Base-by-base conservation (phyloP, 2,888 invertebrate genomes). In the Leucophenga montana region DNA sequence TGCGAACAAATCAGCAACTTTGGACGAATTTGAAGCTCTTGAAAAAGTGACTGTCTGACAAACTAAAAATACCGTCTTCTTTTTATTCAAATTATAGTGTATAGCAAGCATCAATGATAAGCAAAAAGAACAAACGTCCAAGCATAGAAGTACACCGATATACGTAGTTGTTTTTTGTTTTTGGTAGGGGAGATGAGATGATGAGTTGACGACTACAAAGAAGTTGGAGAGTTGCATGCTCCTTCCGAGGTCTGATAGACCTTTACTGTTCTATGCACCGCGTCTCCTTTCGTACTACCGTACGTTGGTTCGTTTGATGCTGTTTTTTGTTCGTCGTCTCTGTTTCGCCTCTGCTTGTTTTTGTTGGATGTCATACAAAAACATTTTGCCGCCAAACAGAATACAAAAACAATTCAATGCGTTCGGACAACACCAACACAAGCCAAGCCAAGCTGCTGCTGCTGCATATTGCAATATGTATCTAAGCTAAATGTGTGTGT, bases 381-480 rank as follows among this genome's bases (percentile, higher is more conserved):
- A 76, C 76, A 79, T 84, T 82, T 83, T 83, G 84, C 81, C 81
- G 82, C 83, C 84, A 84, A 82, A 84, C 78, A 74, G 83, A 83
- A 84, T 83, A 75, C 75, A 75, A 79, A 79, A 75, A 73, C 73
- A 39, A 39, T 39, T 27, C 64, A 56, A 22, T 64, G 62, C 22
- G 59, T 31, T 56, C 50, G 57, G 59, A 44, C 62, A 31, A 31
- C 39, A 54, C 54, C 54, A 54, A 54, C 54, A 54, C 22, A 39
- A n/a, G n/a, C n/a, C n/a, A n/a, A n/a, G n/a, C n/a, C 27, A 27
- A 39, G 39, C 39, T 39, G 39, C 8, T 11, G 39, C 39, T 33
- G 33, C 33, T 33, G 33, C 33, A 33, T 33, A 33, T 33, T 33
- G 33, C 33, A n/a, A 39, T 39, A 39, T 39, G n/a, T n/a, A n/a